Percentiles rank a stretch among this genome's conserved stretches.
phyloP scores from a whole-genome alignment of 2,113 vertebrate species.

The Ceuthmochares aereus region DNA sequence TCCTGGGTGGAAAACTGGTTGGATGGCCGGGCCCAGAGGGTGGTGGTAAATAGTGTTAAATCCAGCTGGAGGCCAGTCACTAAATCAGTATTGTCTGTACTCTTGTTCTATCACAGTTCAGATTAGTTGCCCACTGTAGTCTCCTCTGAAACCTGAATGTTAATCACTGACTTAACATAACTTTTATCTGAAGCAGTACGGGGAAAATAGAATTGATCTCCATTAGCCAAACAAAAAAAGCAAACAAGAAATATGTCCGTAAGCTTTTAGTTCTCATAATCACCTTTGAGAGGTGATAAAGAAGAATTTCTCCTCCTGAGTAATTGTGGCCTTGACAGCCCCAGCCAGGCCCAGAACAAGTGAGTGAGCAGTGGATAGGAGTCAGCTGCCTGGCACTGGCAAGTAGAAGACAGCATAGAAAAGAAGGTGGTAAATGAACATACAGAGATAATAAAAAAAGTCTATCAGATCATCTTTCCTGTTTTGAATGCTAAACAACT shows the following conservation, averaged over 20 bases:
- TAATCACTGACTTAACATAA: constrained; percentile 24
- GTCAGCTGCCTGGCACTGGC: not conserved
- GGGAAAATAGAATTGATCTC: not conserved
- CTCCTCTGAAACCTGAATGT: constrained; percentile 21
- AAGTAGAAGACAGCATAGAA: not conserved
- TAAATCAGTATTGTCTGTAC: constrained; percentile 9
- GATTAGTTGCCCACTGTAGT: not conserved
- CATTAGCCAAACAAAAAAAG: not conserved
- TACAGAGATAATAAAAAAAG: not conserved
- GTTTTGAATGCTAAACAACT: not conserved
- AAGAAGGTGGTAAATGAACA: not conserved
- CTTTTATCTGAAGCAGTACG: not conserved
- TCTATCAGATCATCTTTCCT: not conserved
- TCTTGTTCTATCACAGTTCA: not conserved
- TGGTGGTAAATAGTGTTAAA: too few species aligned
- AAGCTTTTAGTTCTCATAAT: not conserved
- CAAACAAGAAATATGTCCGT: rapidly evolving
- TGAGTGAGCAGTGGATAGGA: not conserved
- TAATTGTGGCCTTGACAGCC: not conserved
- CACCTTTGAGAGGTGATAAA: not conserved
- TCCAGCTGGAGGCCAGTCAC: too few species aligned
- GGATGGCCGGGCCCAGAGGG: too few species aligned
- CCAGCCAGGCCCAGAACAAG: not conserved
- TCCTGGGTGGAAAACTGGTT: too few species aligned
- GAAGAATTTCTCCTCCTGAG: not conserved